Percentiles rank a stretch among this genome's conserved stretches.
These are phyloP conservation scores for Apamea crenata DNA, from an alignment of 2,888 invertebrate genomes.

Conservation along the genomic window DNA sequence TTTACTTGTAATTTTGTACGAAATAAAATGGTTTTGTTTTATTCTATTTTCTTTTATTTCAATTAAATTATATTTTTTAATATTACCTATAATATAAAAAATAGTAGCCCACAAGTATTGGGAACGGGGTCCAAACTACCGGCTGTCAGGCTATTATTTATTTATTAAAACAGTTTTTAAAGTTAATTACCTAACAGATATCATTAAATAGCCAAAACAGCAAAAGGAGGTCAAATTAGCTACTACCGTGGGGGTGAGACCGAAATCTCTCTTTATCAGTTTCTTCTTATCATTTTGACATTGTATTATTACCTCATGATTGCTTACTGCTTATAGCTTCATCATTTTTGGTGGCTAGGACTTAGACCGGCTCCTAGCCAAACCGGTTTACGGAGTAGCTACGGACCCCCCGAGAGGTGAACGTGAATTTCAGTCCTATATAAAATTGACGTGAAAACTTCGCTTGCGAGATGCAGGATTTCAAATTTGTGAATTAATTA, in stretches of 20 bases:
- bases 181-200: no score
- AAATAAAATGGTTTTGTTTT: no score
- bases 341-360: constrained; percentile 54
- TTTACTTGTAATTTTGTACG: no score
- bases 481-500: constrained; percentile 36
- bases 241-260: constrained; percentile 55
- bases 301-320: constrained; percentile 49
- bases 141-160: no score
- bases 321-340: constrained; percentile 46
- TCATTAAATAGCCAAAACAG: neutral
- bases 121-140: no score
- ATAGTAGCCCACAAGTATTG: no score
- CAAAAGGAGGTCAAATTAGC: constrained; percentile 52
- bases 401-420: constrained; percentile 40
- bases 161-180: no score
- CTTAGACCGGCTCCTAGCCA: constrained; percentile 62
- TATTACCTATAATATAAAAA: no score
- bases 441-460: constrained; percentile 33
- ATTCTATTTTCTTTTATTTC: no score
- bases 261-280: constrained; percentile 51
- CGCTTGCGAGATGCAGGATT: constrained; percentile 42
- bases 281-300: constrained; percentile 53
- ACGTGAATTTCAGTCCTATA: neutral
- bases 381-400: constrained; percentile 55
- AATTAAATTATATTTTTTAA: no score